Percentiles rank a stretch among this genome's conserved stretches.
phyloP scores from a whole-genome alignment of 2,113 vertebrate species.

The Natator depressus region DNA sequence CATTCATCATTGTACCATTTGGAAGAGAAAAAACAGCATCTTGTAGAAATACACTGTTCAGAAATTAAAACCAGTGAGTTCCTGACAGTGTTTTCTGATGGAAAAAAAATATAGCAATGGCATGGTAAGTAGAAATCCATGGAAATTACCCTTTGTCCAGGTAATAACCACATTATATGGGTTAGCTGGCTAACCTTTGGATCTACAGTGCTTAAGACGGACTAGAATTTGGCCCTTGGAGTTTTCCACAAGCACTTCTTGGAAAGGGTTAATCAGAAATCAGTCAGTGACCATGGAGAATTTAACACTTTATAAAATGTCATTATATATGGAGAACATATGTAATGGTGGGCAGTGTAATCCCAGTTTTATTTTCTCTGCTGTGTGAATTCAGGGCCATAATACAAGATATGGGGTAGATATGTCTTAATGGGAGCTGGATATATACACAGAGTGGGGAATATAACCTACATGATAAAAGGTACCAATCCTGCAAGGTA shows the following conservation, averaged over 20 bases:
- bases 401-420: slow-evolving; percentile 13
- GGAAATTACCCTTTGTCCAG: slow-evolving; percentile 29
- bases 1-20: neutral
- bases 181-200: slow-evolving; percentile 6
- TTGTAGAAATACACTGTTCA: neutral
- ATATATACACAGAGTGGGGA: neutral
- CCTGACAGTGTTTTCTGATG: neutral
- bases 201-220: slow-evolving; percentile 46
- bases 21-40: neutral
- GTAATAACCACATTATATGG: neutral
- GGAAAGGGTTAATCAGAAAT: slow-evolving; percentile 25
- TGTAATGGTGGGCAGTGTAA: neutral
- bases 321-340: slow-evolving; percentile 3
- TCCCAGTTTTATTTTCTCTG: neutral
- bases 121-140: slow-evolving; percentile 51
- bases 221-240: slow-evolving; percentile 9
- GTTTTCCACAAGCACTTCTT: slow-evolving; percentile 24
- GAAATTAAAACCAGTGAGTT: neutral
- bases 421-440: slow-evolving; percentile 5
- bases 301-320: neutral
- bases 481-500: neutral
- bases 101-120: neutral
- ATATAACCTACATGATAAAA: neutral
- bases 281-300: neutral
- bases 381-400: neutral